Evolutionary conservation across 2,888 invertebrate genomes (phyloP).

Genomic region (Callinectes sapidus): DNA sequence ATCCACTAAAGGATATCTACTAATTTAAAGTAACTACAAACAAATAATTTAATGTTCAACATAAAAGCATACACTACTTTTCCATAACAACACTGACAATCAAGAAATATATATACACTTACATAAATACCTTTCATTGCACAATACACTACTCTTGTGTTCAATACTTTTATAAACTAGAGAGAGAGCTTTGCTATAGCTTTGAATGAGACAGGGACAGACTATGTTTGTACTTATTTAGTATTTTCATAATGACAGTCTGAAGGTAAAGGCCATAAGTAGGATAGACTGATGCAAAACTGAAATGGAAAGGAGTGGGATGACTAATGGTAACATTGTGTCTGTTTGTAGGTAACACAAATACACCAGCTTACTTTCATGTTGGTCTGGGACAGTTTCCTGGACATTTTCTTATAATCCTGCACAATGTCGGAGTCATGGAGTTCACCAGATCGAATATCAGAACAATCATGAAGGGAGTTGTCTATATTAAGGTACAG

Average conservation of each 20-base stretch:
- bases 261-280: no score
- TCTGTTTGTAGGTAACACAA: not conserved
- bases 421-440: slow-evolving; percentile 86
- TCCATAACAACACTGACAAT: not conserved
- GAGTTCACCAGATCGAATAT: slow-evolving; percentile 81
- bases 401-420: slow-evolving; percentile 82
- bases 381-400: slow-evolving; percentile 75
- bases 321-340: no score
- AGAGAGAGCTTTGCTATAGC: no score
- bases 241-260: no score
- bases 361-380: slow-evolving; percentile 73
- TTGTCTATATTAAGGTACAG: slow-evolving; percentile 86
- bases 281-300: no score
- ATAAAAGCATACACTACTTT: not conserved
- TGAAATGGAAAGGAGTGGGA: no score
- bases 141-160: no score
- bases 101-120: no score
- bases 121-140: no score
- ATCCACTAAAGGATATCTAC: not conserved
- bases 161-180: no score
- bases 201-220: no score
- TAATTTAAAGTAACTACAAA: not conserved
- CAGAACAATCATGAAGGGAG: slow-evolving; percentile 86
- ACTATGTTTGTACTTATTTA: no score
- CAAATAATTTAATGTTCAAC: not conserved